These are phyloP conservation scores for Bos indicus DNA, from an alignment of 2,113 vertebrate genomes.

Conservation along the genomic window DNA sequence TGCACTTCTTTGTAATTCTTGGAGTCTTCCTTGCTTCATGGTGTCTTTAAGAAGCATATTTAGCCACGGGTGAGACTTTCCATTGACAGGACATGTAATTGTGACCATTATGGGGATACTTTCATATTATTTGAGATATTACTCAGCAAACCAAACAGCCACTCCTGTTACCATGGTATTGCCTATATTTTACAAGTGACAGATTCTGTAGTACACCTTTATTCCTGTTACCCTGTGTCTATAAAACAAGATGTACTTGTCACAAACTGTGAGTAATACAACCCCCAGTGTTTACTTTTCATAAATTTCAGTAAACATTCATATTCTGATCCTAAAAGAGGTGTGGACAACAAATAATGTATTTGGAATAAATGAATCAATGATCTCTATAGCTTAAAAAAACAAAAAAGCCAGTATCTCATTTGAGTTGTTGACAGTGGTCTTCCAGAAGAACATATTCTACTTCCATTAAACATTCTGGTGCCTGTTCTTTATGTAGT, in stretches of 20 bases:
- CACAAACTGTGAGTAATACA: neutral
- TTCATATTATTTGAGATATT: slow-evolving; percentile 11
- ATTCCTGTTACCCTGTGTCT: neutral
- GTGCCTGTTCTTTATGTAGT: neutral
- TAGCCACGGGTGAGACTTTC: neutral
- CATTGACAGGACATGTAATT: neutral
- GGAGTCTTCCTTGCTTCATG: neutral
- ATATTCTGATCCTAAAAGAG: neutral
- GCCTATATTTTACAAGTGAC: neutral
- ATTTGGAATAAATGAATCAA: neutral
- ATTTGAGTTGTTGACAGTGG: neutral
- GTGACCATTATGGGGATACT: neutral
- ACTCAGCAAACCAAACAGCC: slow-evolving; percentile 37
- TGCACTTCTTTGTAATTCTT: neutral
- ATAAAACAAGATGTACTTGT: neutral
- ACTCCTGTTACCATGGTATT: neutral
- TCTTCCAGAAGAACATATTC: neutral
- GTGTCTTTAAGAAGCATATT: neutral
- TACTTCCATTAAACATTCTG: neutral
- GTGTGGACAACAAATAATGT: neutral
- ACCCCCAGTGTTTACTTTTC: neutral
- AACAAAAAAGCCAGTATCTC: neutral
- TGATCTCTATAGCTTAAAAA: neutral
- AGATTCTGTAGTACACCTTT: neutral
- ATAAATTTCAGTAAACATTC: neutral